Conservation (phyloP, 1,140 invertebrate genomes). For the Bombus waltoni region DNA sequence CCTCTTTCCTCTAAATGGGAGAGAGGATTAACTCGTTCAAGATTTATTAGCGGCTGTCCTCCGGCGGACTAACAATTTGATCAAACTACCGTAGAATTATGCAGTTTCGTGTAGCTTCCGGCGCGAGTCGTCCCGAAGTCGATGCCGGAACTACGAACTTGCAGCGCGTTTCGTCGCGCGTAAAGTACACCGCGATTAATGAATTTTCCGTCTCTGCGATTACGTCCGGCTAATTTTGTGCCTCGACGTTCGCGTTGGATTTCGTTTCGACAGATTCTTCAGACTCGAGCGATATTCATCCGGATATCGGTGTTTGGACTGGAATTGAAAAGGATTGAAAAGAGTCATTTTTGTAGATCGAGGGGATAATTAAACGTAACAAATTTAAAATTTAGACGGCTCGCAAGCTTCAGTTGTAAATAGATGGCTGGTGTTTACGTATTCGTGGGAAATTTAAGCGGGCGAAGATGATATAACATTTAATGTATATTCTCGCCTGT, state of each 20-base stretch:
- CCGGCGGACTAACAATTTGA: slow-evolving; percentile 61
- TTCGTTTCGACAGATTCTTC: too few relatives aligned
- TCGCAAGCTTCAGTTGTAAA: too few relatives aligned
- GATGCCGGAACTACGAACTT: slow-evolving; percentile 3
- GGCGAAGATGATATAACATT: too few relatives aligned
- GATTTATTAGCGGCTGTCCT: slow-evolving; percentile 56
- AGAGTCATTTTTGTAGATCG: too few relatives aligned
- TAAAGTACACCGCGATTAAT: slow-evolving; percentile 22
- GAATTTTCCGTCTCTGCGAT: background rate
- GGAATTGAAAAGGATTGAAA: background rate
- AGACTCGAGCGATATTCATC: background rate
- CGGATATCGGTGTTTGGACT: background rate
- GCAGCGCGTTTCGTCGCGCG: background rate
- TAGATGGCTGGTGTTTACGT: too few relatives aligned
- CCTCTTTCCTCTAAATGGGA: background rate
- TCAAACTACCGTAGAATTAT: slow-evolving; percentile 56
- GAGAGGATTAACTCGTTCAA: slow-evolving; percentile 61
- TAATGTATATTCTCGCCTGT: too few relatives aligned
- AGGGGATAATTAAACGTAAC: too few relatives aligned
- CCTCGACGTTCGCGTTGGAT: background rate
- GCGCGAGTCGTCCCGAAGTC: slow-evolving; percentile 27
- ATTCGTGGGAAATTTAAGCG: too few relatives aligned
- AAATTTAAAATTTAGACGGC: too few relatives aligned
- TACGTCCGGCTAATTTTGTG: background rate
- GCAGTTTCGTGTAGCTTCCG: slow-evolving; percentile 44